These are phyloP conservation scores for Perca schrenkii DNA, from an alignment of 2,113 vertebrate genomes.

Conservation along the genomic window DNA sequence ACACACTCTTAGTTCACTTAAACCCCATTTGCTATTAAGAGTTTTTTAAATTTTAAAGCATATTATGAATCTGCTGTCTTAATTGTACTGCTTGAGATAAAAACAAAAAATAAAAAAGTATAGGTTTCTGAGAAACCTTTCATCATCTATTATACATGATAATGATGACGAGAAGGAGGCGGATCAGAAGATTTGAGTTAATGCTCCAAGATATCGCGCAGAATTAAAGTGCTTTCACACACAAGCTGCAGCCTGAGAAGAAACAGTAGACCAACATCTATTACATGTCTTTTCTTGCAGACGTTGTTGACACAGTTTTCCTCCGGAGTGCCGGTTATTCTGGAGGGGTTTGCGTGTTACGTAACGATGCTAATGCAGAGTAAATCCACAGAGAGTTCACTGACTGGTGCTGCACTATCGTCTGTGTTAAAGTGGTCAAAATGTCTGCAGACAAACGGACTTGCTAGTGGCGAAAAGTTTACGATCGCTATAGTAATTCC, in stretches of 20 bases:
- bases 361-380: conserved; percentile 49
- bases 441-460: neutral
- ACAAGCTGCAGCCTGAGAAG: neutral
- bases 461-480: neutral
- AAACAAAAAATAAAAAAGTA: conserved; percentile 12
- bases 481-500: neutral
- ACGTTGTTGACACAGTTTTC: conserved; percentile 31
- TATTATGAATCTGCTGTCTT: neutral
- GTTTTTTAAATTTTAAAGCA: neutral
- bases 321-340: conserved; percentile 41
- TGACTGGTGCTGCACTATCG: conserved; percentile 18
- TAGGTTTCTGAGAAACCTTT: conserved; percentile 11
- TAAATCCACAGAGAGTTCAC: conserved; percentile 31
- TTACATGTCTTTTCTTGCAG: conserved; percentile 14
- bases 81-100: conserved; percentile 3
- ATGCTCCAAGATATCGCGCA: neutral
- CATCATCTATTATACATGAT: conserved; percentile 21
- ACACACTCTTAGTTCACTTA: neutral
- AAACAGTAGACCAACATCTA: conserved; percentile 15
- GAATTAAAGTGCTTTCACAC: conserved; percentile 5
- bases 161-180: neutral
- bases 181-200: conserved; percentile 2
- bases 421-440: conserved; percentile 28
- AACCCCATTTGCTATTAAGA: neutral
- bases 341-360: conserved; percentile 26